Evolutionary conservation across 2,888 invertebrate genomes (phyloP).

Genomic region (Pinctada fucata): DNA sequence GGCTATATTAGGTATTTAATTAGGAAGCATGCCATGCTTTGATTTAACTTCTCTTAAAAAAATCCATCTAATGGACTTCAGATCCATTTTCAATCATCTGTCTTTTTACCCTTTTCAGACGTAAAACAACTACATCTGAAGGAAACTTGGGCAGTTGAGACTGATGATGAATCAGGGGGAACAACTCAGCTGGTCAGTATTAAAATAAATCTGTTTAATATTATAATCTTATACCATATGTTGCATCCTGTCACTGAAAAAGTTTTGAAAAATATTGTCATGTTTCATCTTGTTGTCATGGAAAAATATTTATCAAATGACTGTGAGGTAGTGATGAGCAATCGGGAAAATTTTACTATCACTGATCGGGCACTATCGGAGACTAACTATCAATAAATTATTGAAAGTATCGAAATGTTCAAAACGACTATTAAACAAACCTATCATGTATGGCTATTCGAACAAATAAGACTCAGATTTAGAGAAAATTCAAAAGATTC

Average conservation of each 20-base stretch:
- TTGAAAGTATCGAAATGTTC: too few species aligned
- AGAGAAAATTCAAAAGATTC: too few species aligned
- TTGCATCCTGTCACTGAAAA: background rate
- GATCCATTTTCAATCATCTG: too few species aligned
- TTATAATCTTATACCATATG: background rate
- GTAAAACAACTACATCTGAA: slow-evolving; percentile 76
- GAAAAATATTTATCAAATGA: background rate
- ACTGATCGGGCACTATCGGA: too few species aligned
- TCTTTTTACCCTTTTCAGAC: slow-evolving; percentile 54
- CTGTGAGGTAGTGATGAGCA: too few species aligned
- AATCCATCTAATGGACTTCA: too few species aligned
- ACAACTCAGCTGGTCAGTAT: slow-evolving; percentile 85
- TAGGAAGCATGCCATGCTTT: background rate
- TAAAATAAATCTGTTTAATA: background rate
- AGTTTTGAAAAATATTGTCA: background rate
- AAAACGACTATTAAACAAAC: too few species aligned
- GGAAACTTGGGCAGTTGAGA: slow-evolving; percentile 92
- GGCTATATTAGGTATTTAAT: slow-evolving; percentile 82
- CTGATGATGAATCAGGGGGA: slow-evolving; percentile 89
- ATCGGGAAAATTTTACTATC: too few species aligned
- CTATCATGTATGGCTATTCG: too few species aligned
- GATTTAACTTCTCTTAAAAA: too few species aligned
- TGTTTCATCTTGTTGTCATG: background rate
- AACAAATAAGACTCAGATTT: too few species aligned
- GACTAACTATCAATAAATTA: too few species aligned